phyloP scores from a whole-genome alignment of 1,140 invertebrate species.

The Platorchestia sp. region DNA sequence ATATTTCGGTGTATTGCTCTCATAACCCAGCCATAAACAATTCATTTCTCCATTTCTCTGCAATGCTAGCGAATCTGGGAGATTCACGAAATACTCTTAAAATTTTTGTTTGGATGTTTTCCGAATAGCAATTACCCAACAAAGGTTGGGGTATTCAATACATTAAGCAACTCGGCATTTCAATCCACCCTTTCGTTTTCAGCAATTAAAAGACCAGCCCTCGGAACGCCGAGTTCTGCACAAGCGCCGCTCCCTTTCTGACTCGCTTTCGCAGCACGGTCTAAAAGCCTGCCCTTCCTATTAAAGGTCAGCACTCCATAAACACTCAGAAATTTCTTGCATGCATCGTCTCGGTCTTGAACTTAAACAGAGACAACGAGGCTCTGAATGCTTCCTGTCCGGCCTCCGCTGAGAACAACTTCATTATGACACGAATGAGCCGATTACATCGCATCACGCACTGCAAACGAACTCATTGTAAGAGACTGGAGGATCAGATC shows the following conservation, averaged over 20 bases:
- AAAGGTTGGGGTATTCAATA: neutral
- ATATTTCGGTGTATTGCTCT: no score
- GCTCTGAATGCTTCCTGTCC: neutral
- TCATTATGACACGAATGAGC: neutral
- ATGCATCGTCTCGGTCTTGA: neutral
- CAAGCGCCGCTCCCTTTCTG: neutral
- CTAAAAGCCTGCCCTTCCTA: neutral
- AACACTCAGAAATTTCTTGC: neutral
- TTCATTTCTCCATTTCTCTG: neutral
- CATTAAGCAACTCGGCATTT: neutral
- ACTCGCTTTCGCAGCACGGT: neutral
- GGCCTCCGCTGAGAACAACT: neutral
- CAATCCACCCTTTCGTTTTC: neutral
- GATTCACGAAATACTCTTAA: neutral
- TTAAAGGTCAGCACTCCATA: neutral
- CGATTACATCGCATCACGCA: neutral
- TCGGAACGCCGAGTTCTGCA: neutral
- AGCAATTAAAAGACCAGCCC: neutral
- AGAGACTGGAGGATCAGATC: neutral
- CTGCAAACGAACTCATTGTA: neutral
- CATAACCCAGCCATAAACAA: no score
- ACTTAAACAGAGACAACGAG: conserved; percentile 1
- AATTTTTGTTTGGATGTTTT: neutral
- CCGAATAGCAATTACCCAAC: neutral
- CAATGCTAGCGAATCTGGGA: no score